A percentile compares a stretch with the other conserved stretches of the same genome.
These are phyloP conservation scores for Cynopterus sphinx DNA, from an alignment of 2,797 vertebrate genomes.

Conservation along the genomic window DNA sequence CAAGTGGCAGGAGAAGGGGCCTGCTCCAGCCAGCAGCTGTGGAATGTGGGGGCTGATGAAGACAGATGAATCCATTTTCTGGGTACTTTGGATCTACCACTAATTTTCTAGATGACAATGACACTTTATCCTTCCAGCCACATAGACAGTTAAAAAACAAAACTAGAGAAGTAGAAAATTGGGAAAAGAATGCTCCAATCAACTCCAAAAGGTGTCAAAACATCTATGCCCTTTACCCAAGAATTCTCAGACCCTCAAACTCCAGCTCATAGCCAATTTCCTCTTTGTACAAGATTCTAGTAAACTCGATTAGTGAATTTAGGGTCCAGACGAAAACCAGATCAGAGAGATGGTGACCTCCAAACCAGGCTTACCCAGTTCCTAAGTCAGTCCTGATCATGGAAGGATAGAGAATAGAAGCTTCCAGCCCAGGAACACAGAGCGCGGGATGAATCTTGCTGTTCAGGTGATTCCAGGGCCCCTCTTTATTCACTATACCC, in stretches of 20 bases:
- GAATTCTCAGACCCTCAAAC: not conserved
- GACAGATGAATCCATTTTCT: conserved; percentile 56
- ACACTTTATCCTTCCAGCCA: conserved; percentile 55
- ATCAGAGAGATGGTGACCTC: not conserved
- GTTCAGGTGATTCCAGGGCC: not conserved
- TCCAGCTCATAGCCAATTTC: not conserved
- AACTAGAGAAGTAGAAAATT: not conserved
- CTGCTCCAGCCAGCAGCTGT: conserved; percentile 20
- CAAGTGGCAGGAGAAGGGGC: conserved; percentile 65
- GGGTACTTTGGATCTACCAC: conserved; percentile 50
- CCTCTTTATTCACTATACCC: not conserved
- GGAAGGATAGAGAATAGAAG: not conserved
- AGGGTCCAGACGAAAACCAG: not conserved
- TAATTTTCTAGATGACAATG: conserved; percentile 68
- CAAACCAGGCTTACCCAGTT: not conserved
- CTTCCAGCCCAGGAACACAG: not conserved
- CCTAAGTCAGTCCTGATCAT: not conserved
- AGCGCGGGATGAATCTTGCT: not conserved
- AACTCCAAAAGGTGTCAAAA: not conserved
- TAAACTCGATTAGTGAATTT: not conserved
- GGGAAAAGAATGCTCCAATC: not conserved
- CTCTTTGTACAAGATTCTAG: not conserved
- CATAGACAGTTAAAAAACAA: not conserved
- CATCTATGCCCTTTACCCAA: not conserved
- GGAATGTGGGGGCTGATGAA: conserved; percentile 34